Percentiles rank a stretch among this genome's conserved stretches.
Evolutionary conservation across 2,797 vertebrate species (phyloP).

Genomic region (Hylomyscus alleni): DNA sequence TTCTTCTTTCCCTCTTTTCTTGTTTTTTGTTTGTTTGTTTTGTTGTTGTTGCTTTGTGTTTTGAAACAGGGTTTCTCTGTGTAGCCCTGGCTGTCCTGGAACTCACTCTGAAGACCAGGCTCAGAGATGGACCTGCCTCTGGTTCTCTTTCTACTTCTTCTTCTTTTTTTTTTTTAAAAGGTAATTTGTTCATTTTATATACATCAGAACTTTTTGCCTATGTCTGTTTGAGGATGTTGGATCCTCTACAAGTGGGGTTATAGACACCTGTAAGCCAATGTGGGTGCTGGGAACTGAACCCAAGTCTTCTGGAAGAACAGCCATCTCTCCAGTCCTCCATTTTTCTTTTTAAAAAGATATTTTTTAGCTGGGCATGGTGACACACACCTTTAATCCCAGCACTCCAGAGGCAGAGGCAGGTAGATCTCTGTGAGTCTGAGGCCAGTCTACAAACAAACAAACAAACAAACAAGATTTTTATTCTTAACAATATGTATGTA

Average conservation of each 20-base stretch:
- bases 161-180: too few relatives aligned
- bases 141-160: neutral
- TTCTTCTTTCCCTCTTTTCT: neutral
- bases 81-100: neutral
- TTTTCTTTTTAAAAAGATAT: neutral
- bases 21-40: neutral
- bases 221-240: neutral
- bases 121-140: neutral
- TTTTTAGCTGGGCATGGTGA: neutral
- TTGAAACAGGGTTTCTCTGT: neutral
- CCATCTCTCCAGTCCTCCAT: neutral
- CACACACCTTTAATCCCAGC: neutral
- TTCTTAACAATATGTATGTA: neutral
- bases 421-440: neutral
- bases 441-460: neutral
- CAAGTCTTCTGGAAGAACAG: neutral
- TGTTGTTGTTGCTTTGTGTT: neutral
- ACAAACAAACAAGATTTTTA: neutral
- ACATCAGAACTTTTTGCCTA: neutral
- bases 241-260: neutral
- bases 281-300: neutral
- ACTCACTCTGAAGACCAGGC: neutral
- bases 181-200: neutral
- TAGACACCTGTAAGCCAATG: neutral
- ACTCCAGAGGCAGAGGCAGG: neutral